Evolutionary conservation across 2,797 vertebrate species (phyloP).

Genomic region (Diceros bicornis): DNA sequence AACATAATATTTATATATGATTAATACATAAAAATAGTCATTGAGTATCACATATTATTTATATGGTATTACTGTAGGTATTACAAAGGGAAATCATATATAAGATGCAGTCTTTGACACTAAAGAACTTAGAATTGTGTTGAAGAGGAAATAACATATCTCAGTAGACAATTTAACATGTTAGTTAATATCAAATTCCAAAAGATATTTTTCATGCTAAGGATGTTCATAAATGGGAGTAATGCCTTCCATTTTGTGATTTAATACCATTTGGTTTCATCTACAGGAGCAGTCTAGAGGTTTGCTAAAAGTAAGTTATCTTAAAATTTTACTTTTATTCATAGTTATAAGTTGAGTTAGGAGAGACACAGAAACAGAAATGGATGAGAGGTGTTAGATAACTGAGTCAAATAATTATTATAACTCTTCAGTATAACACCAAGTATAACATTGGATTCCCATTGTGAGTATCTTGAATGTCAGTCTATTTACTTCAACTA

Average conservation of each 20-base stretch:
- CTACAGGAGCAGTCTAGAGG: neutral
- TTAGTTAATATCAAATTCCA: neutral
- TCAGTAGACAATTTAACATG: neutral
- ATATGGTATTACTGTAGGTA: neutral
- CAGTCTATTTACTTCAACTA: neutral
- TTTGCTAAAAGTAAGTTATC: neutral
- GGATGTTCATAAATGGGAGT: neutral
- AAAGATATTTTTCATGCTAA: neutral
- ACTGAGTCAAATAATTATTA: neutral
- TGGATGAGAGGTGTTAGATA: neutral
- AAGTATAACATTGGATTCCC: neutral
- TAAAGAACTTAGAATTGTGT: neutral
- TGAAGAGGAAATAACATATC: neutral
- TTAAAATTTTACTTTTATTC: neutral
- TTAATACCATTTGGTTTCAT: neutral
- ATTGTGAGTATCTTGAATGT: neutral
- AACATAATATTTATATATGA: constrained; percentile 4
- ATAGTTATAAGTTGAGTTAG: neutral
- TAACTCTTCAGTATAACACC: neutral
- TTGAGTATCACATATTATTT: neutral
- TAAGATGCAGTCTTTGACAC: neutral
- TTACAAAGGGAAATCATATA: neutral
- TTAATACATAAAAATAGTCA: neutral
- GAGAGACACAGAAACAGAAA: neutral
- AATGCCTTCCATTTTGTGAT: neutral